phyloP scores from a whole-genome alignment of 2,888 invertebrate genomes.

The Tipula helvola region DNA sequence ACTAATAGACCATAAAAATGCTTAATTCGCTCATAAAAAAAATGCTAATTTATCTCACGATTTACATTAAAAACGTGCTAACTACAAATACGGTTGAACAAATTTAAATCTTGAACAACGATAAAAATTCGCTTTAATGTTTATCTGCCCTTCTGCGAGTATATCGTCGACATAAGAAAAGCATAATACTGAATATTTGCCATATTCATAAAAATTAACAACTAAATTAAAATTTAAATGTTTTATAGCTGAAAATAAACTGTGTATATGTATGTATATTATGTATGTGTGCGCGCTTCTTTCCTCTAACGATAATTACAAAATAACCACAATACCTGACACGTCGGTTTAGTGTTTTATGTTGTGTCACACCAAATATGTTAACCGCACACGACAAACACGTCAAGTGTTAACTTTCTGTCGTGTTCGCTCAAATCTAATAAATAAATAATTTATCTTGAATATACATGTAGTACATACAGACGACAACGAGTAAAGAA shows the following conservation, averaged over 20 bases:
- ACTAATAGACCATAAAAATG: too few species aligned
- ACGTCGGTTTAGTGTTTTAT: neutral
- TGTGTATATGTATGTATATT: neutral
- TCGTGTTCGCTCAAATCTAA: neutral
- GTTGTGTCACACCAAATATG: neutral
- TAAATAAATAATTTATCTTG: neutral
- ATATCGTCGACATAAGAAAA: too few species aligned
- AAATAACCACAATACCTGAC: neutral
- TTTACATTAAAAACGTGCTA: neutral
- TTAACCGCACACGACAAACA: neutral
- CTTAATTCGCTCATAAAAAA: too few species aligned
- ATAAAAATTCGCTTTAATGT: neutral
- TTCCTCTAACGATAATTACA: neutral
- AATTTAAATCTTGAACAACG: neutral
- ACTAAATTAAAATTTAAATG: neutral
- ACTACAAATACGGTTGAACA: neutral
- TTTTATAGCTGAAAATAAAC: neutral
- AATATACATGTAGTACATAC: neutral
- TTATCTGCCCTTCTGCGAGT: neutral
- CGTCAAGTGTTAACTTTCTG: neutral
- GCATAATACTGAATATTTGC: neutral
- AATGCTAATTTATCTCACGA: neutral
- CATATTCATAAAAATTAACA: neutral
- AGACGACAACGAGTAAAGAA: neutral
- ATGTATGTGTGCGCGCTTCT: neutral